Percentiles rank a stretch among this genome's conserved stretches.
These are phyloP conservation scores for Bostrychus sinensis DNA, from an alignment of 2,113 vertebrate species.

Conservation along the genomic window DNA sequence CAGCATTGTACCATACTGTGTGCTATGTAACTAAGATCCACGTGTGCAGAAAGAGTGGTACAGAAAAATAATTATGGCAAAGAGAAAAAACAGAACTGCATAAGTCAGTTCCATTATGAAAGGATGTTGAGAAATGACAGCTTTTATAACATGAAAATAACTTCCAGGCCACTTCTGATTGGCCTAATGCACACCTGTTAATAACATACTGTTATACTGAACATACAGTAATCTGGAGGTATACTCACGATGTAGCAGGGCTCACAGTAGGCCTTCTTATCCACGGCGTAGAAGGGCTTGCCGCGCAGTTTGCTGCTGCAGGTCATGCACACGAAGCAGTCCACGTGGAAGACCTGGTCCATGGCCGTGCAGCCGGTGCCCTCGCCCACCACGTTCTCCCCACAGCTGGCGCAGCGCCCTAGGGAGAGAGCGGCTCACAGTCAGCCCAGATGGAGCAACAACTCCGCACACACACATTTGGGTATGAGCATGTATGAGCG, in stretches of 20 bases:
- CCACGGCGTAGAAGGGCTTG: slow-evolving; percentile 95
- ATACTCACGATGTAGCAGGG: slow-evolving; percentile 96
- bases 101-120: slow-evolving; percentile 32
- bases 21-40: too few species aligned
- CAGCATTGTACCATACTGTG: too few species aligned
- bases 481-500: slow-evolving; percentile 16
- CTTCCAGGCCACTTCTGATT: slow-evolving; percentile 9
- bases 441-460: slow-evolving; percentile 17
- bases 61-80: slow-evolving; percentile 13
- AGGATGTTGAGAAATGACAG: slow-evolving; percentile 16
- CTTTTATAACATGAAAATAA: slow-evolving; percentile 1
- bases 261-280: slow-evolving; percentile 98
- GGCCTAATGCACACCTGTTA: slow-evolving; percentile 14
- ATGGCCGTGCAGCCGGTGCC: slow-evolving; percentile 97
- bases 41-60: not conserved
- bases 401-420: slow-evolving; percentile 96
- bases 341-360: slow-evolving; percentile 97
- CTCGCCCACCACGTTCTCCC: slow-evolving; percentile 95
- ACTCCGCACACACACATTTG: slow-evolving; percentile 11
- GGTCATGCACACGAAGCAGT: slow-evolving; percentile 93
- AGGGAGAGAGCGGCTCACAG: slow-evolving; percentile 38
- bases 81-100: slow-evolving; percentile 16
- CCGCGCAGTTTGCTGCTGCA: slow-evolving; percentile 92
- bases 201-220: slow-evolving; percentile 10
- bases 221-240: slow-evolving; percentile 9